These are phyloP conservation scores for Astropecten irregularis DNA, from an alignment of 53 echinoderm and acorn worm genomes.

Conservation along the genomic window DNA sequence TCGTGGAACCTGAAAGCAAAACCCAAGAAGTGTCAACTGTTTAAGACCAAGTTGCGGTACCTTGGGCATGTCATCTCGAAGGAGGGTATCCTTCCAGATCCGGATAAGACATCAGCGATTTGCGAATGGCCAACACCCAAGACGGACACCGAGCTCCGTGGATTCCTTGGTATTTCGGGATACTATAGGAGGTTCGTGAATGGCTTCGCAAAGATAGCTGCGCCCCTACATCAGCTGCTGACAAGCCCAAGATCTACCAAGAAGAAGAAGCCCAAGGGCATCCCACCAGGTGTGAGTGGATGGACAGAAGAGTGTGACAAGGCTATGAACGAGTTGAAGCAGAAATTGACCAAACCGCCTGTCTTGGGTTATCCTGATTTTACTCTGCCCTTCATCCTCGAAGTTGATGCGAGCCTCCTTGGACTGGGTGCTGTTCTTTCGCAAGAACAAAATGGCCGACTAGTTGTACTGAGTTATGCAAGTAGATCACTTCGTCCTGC, in stretches of 20 bases:
- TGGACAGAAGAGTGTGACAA: not conserved
- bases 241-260: not conserved
- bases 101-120: not conserved
- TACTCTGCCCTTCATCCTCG: constrained; percentile 25
- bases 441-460: constrained; percentile 31
- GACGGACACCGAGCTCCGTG: not conserved
- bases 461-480: constrained; percentile 51
- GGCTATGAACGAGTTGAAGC: not conserved
- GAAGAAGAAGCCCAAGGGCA: too few relatives aligned
- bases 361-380: constrained; percentile 29
- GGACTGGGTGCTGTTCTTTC: constrained; percentile 62
- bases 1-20: constrained; percentile 65
- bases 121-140: not conserved
- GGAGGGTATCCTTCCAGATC: not conserved
- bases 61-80: not conserved
- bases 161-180: not conserved
- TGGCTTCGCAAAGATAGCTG: not conserved
- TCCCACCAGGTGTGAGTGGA: not conserved
- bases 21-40: constrained; percentile 67
- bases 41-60: not conserved
- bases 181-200: too few relatives aligned
- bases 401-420: constrained; percentile 49
- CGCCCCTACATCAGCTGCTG: not conserved
- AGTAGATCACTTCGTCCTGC: constrained; percentile 42
- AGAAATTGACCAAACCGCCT: not conserved